A percentile compares a stretch with the other conserved stretches of the same genome.
phyloP scores from a whole-genome alignment of 2,888 invertebrate species.

The Lasioglossum leucozonium region DNA sequence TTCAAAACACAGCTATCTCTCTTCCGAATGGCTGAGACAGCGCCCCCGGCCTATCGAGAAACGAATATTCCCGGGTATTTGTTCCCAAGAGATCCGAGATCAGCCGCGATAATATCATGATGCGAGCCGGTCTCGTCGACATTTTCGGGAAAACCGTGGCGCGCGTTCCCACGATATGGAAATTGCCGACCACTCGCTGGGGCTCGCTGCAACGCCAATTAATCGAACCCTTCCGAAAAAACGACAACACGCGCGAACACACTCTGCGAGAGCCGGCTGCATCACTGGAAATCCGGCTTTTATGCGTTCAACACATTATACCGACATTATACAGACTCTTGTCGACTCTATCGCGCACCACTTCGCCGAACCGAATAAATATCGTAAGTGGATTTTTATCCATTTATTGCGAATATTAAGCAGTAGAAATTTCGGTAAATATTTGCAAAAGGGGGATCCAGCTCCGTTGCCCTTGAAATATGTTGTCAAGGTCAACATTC shows the following conservation, averaged over 20 bases:
- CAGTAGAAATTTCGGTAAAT: not conserved
- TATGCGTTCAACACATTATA: not conserved
- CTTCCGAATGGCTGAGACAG: not conserved
- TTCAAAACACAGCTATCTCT: conserved; percentile 20
- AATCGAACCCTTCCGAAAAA: conserved; percentile 24
- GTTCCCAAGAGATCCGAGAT: conserved; percentile 57
- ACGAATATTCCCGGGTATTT: conserved; percentile 58
- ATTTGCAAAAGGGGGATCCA: too few relatives aligned
- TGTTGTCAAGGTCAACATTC: too few relatives aligned
- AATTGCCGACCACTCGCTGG: not conserved
- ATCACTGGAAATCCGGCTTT: not conserved
- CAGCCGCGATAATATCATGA: conserved; percentile 58
- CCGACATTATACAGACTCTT: not conserved
- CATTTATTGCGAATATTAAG: not conserved
- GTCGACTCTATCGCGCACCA: not conserved
- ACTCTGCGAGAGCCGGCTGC: not conserved
- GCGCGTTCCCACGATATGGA: conserved; percentile 25
- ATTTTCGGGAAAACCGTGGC: conserved; percentile 41
- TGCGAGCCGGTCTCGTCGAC: conserved; percentile 29
- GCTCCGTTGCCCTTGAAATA: too few relatives aligned
- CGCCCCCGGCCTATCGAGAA: conserved; percentile 42
- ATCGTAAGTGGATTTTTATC: not conserved
- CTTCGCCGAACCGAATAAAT: not conserved
- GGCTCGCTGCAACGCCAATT: conserved; percentile 13
- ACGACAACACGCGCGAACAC: not conserved